Percentiles rank a stretch among this genome's conserved stretches.
Conservation (phyloP, 2,888 invertebrate species). For the Cheilosia urbana region DNA sequence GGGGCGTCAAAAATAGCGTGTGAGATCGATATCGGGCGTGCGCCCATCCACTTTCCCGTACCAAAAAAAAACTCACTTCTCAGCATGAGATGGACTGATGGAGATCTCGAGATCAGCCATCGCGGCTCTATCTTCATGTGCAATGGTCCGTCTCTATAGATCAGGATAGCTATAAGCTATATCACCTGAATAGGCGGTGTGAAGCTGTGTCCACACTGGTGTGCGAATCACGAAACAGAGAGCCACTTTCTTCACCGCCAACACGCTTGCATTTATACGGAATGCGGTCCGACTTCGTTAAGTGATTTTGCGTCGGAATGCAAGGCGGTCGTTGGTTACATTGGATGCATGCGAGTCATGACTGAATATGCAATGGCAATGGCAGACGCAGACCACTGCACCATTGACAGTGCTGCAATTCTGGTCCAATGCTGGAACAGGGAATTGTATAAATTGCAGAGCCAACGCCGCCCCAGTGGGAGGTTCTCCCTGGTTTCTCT, state of each 20-base stretch:
- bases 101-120: constrained; percentile 58
- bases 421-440: constrained; percentile 61
- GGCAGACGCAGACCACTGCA: constrained; percentile 29
- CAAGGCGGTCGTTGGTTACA: constrained; percentile 63
- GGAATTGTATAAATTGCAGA: constrained; percentile 53
- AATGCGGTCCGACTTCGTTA: constrained; percentile 60
- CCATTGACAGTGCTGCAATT: constrained; percentile 46
- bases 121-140: constrained; percentile 19
- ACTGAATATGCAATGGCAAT: constrained; percentile 51
- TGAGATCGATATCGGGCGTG: constrained; percentile 75
- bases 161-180: constrained; percentile 30
- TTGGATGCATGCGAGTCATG: constrained; percentile 39
- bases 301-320: constrained; percentile 54
- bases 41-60: constrained; percentile 57
- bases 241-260: constrained; percentile 23
- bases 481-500: constrained; percentile 55
- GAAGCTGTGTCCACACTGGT: constrained; percentile 26
- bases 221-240: constrained; percentile 45
- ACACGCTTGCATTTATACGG: constrained; percentile 1
- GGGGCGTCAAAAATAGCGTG: constrained; percentile 73
- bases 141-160: constrained; percentile 28
- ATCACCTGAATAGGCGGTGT: constrained; percentile 59
- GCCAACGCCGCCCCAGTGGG: constrained; percentile 69
- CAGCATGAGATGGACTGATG: constrained; percentile 66
- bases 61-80: constrained; percentile 42